Evolutionary conservation across 1,140 invertebrate species (phyloP).

Genomic region (Acromyrmex charruanus): DNA sequence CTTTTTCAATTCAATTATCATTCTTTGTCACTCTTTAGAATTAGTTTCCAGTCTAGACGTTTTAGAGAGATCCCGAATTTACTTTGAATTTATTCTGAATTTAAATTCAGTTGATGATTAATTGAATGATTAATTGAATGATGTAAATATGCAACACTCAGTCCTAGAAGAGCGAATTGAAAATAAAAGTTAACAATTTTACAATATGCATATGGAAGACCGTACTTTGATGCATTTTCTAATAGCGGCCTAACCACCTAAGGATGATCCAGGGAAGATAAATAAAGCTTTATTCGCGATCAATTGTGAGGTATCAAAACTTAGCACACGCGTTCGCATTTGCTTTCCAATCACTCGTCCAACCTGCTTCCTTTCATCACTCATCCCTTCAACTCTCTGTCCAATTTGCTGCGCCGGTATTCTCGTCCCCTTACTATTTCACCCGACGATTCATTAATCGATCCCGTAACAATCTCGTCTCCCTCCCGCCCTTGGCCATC

Average conservation of each 20-base stretch:
- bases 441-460: constrained; percentile 63
- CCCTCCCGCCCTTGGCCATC: background rate
- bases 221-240: background rate
- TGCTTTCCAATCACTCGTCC: constrained; percentile 23
- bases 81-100: too few species aligned
- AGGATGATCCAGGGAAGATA: background rate
- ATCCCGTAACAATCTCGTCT: constrained; percentile 53
- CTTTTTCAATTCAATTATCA: too few species aligned
- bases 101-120: too few species aligned
- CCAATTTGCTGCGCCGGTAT: constrained; percentile 56
- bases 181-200: background rate
- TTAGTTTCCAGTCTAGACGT: too few species aligned
- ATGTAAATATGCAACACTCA: too few species aligned
- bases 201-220: background rate
- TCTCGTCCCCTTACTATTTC: constrained; percentile 57
- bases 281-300: constrained; percentile 36
- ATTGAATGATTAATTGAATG: too few species aligned
- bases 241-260: background rate
- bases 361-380: constrained; percentile 48
- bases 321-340: constrained; percentile 10
- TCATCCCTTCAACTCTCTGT: constrained; percentile 63
- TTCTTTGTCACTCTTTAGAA: too few species aligned
- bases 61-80: too few species aligned
- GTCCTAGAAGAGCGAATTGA: too few species aligned
- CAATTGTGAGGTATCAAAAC: background rate